Evolutionary conservation across 2,797 vertebrate genomes (phyloP), one percentile per base, ranked within the genome.

Genomic region (Argyrosomus regius): DNA sequence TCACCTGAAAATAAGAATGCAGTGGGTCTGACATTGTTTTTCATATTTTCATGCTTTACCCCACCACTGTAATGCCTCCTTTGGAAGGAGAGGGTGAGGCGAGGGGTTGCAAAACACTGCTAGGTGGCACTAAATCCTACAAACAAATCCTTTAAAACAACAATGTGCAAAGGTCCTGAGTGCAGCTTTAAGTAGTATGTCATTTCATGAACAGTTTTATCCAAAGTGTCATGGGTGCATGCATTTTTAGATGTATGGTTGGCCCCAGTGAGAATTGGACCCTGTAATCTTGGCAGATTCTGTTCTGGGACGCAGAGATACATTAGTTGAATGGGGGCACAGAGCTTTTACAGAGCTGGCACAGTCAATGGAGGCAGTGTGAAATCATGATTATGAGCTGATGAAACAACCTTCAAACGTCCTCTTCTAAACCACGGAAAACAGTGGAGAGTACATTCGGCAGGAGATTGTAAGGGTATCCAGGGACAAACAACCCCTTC

Each of bases 331-430:
- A 75, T 72, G 31, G 53, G 60, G 45, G 18, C 53, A 53, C 61
- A 52, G 54, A 45, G 62, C 45, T 56, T 48, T 48, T 17, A 22
- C 46, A 50, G 52, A 69, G 46, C 20, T 31, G 24, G 72, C 43
- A 66, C 13, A 49, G 64, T 61, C 48, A 53, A n/a, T 24, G 24
- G 20, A 60, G 49, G 26, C 5, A 20, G 26, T 60, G 65, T 52
- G 39, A 74, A 80, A 79, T 67, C 17, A 22, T 22, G 50, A 78
- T 52, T 67, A 60, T 65, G 54, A 64, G 72, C 28, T 54, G 68
- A 68, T 68, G 35, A 65, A 75, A 81, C 75, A 77, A 80, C 78
- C 80, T 81, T 85, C 78, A 76, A 75, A 79, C 77, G 74, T 49
- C 77, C 79, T 64, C 53, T 0, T 4, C 28, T 60, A 20, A 76